Evolutionary conservation across 1,140 invertebrate genomes (phyloP), one percentile per base, ranked within the genome.

Genomic region (Drosophila cardini): DNA sequence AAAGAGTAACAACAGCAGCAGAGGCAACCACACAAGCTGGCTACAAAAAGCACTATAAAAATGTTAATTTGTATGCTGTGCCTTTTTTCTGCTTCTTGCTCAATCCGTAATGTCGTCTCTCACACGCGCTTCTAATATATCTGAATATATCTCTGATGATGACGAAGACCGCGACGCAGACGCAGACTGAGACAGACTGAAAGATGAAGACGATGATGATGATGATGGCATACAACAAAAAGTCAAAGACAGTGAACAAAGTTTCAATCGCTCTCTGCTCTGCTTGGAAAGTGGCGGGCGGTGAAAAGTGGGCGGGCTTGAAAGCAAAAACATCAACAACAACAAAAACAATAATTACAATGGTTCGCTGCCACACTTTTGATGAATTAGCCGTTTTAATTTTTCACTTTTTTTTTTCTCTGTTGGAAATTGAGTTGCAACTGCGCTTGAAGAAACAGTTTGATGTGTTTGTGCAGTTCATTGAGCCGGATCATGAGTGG

Each of bases 11-110:
- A 52, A 30, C 48, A 52, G 48, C 48, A 21, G 26, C 48, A n/a
- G 34, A 36, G 34, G 34, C 34, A 50, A 18, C 46, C 8, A 8
- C 62, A 52, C 45, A 50, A 50, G 62, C 60, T 64, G 55, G 26
- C 56, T 53, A 67, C 43, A 70, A 63, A 82, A 72, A 74, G 68
- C 72, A 70, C 70, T 79, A 86, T 87, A 82, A 86, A 86, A 86
- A 86, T 86, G 83, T 80, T 87, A 86, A 86, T 87, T 86, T 86
- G 79, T 86, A 83, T 78, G 82, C 79, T 87, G 63, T 87, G 67
- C 65, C 74, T 82, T 78, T 74, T 75, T 84, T 58, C 45, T 46
- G 38, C 46, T 68, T 62, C 30, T 57, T 53, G 42, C 57, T 85
- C 72, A 77, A 72, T 64, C 81, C 81, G 53, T 63, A 26, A 73